Base-by-base conservation (phyloP, 2,113 vertebrate species). In the Semicossyphus pulcher region DNA sequence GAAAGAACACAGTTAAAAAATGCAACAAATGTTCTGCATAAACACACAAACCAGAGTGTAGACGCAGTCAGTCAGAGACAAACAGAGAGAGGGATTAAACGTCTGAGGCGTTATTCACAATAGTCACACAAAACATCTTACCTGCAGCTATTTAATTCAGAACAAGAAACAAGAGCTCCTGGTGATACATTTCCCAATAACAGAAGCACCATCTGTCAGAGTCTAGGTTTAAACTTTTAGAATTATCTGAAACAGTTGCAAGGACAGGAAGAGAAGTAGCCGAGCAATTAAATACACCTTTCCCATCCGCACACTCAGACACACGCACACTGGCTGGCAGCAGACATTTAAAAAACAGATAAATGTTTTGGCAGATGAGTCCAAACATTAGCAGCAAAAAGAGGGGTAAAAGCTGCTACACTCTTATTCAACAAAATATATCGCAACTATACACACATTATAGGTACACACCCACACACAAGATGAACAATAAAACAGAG, bases 1-100 rank as follows among this genome's bases (percentile, higher is more conserved):
- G 2, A 67, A 31, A 71, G 7, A 26, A 3, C 10, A 26, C 3
- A 10, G 36, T 66, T 41, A 70, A 42, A 48, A 76, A 69, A 70
- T 15, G 47, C 2, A n/a, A 8, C 15, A 37, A 2, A 26, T 1
- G 8, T 52, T 61, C 61, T 4, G 15, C 26, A 45, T 28, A 16
- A 54, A 48, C 32, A 72, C 18, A 53, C 9, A 57, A n/a, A 20
- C 16, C 11, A 1, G 21, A 20, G n/a, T 5, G 20, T 36, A 63
- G 12, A 21, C 18, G 25, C 7, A 61, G 4, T 47, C 23, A 59
- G 3, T 47, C 23, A 59, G 3, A 62, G 10, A 34, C 2, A 37
- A 12, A 42, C 9, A 61, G 7, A 39, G 9, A 26, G 6, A 56
- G n/a, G n/a, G 3, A 10, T 4, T 5, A 37, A 26, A 51, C 2